Conservation (phyloP, 2,113 vertebrate genomes). For the Oreochromis aureus region DNA sequence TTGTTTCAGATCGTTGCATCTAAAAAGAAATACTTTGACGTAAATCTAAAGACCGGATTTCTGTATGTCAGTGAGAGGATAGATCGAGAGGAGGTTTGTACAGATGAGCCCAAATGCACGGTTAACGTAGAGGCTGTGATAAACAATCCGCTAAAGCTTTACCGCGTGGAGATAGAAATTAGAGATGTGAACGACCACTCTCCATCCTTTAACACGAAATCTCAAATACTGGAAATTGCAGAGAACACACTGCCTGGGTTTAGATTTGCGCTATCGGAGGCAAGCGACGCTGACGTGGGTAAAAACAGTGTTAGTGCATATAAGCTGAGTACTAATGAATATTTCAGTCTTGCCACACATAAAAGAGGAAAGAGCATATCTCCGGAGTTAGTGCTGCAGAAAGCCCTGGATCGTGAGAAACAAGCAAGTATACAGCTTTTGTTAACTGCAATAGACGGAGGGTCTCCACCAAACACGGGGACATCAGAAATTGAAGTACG, state of each 20-base stretch:
- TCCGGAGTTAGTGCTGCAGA: slow-evolving; percentile 79
- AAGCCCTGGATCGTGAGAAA: slow-evolving; percentile 77
- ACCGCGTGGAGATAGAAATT: slow-evolving; percentile 50
- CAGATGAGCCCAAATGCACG: slow-evolving; percentile 22
- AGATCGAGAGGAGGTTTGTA: slow-evolving; percentile 58
- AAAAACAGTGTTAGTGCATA: slow-evolving; percentile 59
- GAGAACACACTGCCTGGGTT: slow-evolving; percentile 54
- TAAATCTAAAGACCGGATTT: slow-evolving; percentile 56
- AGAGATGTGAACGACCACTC: slow-evolving; percentile 64
- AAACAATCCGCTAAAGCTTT: slow-evolving; percentile 56
- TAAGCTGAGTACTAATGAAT: slow-evolving; percentile 55
- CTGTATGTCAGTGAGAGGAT: slow-evolving; percentile 52
- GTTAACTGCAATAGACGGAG: slow-evolving; percentile 81
- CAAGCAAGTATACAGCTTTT: slow-evolving; percentile 68
- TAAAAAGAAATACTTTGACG: slow-evolving; percentile 56
- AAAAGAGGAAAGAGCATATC: slow-evolving; percentile 51
- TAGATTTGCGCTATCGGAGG: slow-evolving; percentile 56
- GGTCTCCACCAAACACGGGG: slow-evolving; percentile 73
- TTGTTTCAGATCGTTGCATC: slow-evolving; percentile 50
- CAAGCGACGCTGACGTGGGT: slow-evolving; percentile 61
- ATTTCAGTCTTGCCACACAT: slow-evolving; percentile 57
- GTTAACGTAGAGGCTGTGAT: slow-evolving; percentile 53
- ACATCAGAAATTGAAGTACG: slow-evolving; percentile 73
- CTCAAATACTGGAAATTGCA: slow-evolving; percentile 20
- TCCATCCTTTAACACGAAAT: slow-evolving; percentile 38